Base-by-base conservation (phyloP, 2,797 vertebrate genomes). In the Calcarius lapponicus region DNA sequence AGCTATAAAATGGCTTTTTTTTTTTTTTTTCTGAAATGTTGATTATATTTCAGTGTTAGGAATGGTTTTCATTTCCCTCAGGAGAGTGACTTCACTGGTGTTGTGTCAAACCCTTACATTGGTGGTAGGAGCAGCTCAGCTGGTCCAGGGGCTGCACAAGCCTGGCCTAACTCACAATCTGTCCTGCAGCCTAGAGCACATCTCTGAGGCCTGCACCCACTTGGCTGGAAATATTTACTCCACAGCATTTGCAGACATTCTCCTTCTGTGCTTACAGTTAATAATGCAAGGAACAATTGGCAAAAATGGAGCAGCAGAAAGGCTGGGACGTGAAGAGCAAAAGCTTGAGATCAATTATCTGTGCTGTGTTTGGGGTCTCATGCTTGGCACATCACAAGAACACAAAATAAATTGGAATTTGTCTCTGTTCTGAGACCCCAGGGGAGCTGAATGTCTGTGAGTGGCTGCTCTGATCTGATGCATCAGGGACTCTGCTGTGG, bases 301-400 rank as follows among this genome's bases (percentile, higher is more conserved):
- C 13, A 61, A 65, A 65, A 26, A 36, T 0, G 4, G 45, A 87
- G 56, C 58, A 38, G 61, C 69, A 79, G 65, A 74, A 32, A 64
- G 70, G 7, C 19, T 22, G 56, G n/a, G 62, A 65, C 4, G 6
- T 0, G 0, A 42, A n/a, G 43, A 70, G 43, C 48, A 31, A 25
- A 76, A 76, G 48, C 1, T 0, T 11, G 11, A 64, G 20, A 40
- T 18, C 29, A 18, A 26, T 80, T 47, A 43, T 45, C 24, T 10
- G 25, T 8, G 64, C 34, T 13, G 34, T 6, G 4, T 74, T 88
- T 50, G 57, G 72, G 66, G 58, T 66, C 51, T 73, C 62, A 70
- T 0, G 3, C 78, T 82, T 84, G 83, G 76, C 34, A 3, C 9
- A 18, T n/a, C 66, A 51, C 86, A 73, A 2, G 13, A 86, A 54